Evolutionary conservation across 2,797 vertebrate species (phyloP).

Genomic region (Siniperca scherzeri): DNA sequence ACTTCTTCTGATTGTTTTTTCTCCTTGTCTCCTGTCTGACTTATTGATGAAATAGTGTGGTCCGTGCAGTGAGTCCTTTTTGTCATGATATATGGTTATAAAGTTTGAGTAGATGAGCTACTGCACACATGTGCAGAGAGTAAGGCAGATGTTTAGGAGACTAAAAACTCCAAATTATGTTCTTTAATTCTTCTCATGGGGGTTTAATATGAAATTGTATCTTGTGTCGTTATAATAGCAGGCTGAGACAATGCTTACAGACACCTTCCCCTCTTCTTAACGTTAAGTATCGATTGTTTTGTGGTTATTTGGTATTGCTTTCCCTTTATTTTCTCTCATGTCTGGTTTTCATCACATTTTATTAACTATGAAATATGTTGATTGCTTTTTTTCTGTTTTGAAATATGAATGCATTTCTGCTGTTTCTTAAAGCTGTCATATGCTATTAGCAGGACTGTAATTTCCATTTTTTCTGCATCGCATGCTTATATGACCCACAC

Average conservation of each 20-base stretch:
- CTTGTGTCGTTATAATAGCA: not conserved
- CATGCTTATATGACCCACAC: not conserved
- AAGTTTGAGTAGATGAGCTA: not conserved
- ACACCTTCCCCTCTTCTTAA: not conserved
- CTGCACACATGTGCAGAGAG: not conserved
- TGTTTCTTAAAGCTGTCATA: not conserved
- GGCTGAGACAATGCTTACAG: not conserved
- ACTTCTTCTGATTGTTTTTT: not conserved
- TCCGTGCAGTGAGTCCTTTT: not conserved
- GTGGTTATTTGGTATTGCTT: not conserved
- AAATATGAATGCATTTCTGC: not conserved
- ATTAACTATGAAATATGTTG: not conserved
- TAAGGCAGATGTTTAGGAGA: not conserved
- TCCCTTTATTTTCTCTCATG: not conserved
- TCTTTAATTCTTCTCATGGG: not conserved
- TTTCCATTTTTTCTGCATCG: not conserved
- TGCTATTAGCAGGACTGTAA: not conserved
- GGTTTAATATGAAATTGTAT: not conserved
- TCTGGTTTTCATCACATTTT: not conserved
- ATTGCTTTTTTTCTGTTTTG: not conserved
- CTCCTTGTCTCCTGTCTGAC: not conserved
- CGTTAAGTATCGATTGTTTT: not conserved
- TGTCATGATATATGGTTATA: not conserved
- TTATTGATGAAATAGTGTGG: conserved; percentile 3
- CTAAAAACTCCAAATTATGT: not conserved